These are phyloP conservation scores for Epinephelus coioides DNA, from an alignment of 2,797 vertebrate species.

Conservation along the genomic window DNA sequence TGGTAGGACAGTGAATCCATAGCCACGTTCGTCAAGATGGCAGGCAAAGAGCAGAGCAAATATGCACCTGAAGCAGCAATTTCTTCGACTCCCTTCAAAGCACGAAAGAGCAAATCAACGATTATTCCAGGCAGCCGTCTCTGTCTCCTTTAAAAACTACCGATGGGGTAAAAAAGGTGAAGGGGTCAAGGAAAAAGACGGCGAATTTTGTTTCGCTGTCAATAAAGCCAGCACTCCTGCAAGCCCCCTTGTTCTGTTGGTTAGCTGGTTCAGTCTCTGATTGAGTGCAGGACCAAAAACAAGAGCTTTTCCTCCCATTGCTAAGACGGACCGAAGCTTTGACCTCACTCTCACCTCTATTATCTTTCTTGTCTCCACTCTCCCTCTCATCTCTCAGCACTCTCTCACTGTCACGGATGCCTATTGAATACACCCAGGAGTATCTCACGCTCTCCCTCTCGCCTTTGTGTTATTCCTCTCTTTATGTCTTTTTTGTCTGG, in stretches of 20 bases:
- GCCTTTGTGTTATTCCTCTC: slow-evolving; percentile 34
- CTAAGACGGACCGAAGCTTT: slow-evolving; percentile 67
- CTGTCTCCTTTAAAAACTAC: slow-evolving; percentile 57
- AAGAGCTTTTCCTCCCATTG: slow-evolving; percentile 74
- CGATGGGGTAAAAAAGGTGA: slow-evolving; percentile 38
- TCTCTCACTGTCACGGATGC: slow-evolving; percentile 69
- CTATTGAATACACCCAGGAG: slow-evolving; percentile 68
- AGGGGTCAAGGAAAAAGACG: slow-evolving; percentile 52
- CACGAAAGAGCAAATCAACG: slow-evolving; percentile 45
- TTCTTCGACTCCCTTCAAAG: background rate
- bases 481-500: slow-evolving; percentile 43
- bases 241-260: slow-evolving; percentile 56
- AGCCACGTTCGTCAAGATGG: background rate
- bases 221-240: slow-evolving; percentile 69
- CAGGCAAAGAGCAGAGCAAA: slow-evolving; percentile 8
- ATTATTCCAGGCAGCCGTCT: slow-evolving; percentile 35
- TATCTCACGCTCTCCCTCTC: slow-evolving; percentile 41
- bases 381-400: slow-evolving; percentile 74
- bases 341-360: slow-evolving; percentile 83
- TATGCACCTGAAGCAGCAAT: background rate
- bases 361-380: slow-evolving; percentile 74
- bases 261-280: slow-evolving; percentile 75
- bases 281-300: slow-evolving; percentile 75
- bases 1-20: background rate
- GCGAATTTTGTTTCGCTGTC: slow-evolving; percentile 67